Evolutionary conservation across 37 sponge, comb jelly and placozoan species (phyloP).

Genomic region (Aphrocallistes beatrix): DNA sequence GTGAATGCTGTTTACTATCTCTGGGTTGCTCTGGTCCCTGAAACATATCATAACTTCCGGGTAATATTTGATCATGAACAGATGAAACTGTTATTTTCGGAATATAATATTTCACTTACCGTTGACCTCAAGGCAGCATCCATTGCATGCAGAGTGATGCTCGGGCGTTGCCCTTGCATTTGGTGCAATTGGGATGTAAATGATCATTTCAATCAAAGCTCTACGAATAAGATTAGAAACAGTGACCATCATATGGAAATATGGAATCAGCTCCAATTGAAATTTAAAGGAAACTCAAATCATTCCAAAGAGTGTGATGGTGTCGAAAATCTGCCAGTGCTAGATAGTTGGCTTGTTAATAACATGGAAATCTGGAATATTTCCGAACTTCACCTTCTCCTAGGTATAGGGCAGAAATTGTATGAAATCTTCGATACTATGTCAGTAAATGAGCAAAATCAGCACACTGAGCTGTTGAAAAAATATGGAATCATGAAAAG

Average conservation of each 20-base stretch:
- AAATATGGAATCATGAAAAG: background rate
- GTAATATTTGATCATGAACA: background rate
- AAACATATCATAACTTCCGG: background rate
- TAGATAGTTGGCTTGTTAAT: background rate
- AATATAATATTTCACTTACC: constrained; percentile 3
- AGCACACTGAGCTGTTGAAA: background rate
- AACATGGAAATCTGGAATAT: background rate
- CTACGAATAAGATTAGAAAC: background rate
- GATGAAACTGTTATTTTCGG: background rate
- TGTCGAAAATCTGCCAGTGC: background rate
- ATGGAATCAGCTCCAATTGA: background rate
- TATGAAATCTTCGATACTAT: background rate
- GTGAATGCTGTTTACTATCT: background rate
- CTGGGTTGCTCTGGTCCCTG: background rate
- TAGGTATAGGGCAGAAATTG: background rate
- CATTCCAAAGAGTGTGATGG: background rate
- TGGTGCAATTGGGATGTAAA: constrained; percentile 9
- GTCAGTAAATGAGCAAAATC: background rate
- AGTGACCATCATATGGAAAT: constrained; percentile 1
- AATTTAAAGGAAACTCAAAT: background rate
- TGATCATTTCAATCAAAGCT: background rate
- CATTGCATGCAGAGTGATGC: background rate
- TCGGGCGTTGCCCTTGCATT: background rate
- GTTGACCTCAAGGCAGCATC: background rate
- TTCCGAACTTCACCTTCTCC: background rate